Conservation (phyloP, 37 sponge, comb jelly and placozoan species). For the Axinella damicornis region DNA sequence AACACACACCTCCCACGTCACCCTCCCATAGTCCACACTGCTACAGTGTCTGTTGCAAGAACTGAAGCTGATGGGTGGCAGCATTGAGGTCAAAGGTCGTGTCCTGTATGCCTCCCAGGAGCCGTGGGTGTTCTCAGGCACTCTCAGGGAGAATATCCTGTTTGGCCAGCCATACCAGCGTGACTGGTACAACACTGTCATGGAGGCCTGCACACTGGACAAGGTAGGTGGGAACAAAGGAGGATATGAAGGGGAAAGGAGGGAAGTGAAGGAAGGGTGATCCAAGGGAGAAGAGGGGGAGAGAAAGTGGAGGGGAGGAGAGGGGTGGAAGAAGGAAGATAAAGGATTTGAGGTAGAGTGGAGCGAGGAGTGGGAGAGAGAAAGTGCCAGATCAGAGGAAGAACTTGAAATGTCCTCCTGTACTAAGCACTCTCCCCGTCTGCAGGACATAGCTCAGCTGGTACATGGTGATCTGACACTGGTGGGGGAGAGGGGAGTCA, state of each 20-base stretch:
- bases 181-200: constrained; percentile 60
- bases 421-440: too few relatives aligned
- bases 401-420: too few relatives aligned
- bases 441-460: constrained; percentile 80
- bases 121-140: constrained; percentile 80
- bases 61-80: constrained; percentile 48
- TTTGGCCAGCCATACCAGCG: constrained; percentile 53
- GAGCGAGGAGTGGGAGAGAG: too few relatives aligned
- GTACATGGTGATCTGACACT: constrained; percentile 82
- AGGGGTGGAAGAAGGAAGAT: too few relatives aligned
- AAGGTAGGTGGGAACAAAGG: constrained; percentile 21
- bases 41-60: constrained; percentile 74
- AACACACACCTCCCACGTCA: not conserved
- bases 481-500: constrained; percentile 93
- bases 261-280: too few relatives aligned
- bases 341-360: too few relatives aligned
- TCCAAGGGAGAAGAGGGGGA: not conserved
- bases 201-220: constrained; percentile 71
- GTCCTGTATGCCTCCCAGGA: constrained; percentile 77
- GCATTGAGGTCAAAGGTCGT: constrained; percentile 51
- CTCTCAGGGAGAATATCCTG: constrained; percentile 76
- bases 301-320: too few relatives aligned
- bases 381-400: too few relatives aligned
- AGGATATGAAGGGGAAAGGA: too few relatives aligned
- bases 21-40: constrained; percentile 50